Conservation (phyloP, 1,140 invertebrate species). For the Drosophila sulfurigaster region DNA sequence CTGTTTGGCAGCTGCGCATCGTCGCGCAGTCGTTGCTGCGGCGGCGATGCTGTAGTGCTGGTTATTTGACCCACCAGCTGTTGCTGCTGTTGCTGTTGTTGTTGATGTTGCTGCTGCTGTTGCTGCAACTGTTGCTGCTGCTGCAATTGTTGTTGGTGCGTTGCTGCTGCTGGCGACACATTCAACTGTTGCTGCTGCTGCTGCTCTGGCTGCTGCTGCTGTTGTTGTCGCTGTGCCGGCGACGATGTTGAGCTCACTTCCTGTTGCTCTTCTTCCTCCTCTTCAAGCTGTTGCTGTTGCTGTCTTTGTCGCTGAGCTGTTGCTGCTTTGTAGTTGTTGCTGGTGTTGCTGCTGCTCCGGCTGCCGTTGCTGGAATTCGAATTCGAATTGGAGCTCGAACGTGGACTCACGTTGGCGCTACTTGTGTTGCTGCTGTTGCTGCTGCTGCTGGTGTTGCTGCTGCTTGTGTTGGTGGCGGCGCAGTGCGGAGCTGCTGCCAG, state of each 20-base stretch:
- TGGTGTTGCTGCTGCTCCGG: slow-evolving; percentile 33
- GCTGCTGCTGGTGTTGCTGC: slow-evolving; percentile 31
- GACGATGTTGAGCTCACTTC: slow-evolving; percentile 72
- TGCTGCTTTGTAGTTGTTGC: slow-evolving; percentile 31
- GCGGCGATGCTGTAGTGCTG: slow-evolving; percentile 77
- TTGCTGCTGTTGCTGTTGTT: slow-evolving; percentile 35
- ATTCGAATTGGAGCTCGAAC: slow-evolving; percentile 44
- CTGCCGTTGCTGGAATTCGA: slow-evolving; percentile 31
- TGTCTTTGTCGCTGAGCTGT: slow-evolving; percentile 26
- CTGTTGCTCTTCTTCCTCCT: slow-evolving; percentile 61
- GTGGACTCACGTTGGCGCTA: slow-evolving; percentile 46
- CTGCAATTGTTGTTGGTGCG: slow-evolving; percentile 32
- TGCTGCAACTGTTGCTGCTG: slow-evolving; percentile 41
- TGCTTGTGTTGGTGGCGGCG: slow-evolving; percentile 29
- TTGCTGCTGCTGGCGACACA: slow-evolving; percentile 53
- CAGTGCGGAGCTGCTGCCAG: slow-evolving; percentile 50
- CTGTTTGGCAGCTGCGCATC: slow-evolving; percentile 53
- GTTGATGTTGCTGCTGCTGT: slow-evolving; percentile 36
- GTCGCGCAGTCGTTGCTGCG: slow-evolving; percentile 59
- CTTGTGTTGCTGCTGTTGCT: slow-evolving; percentile 7
- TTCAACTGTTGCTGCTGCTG: slow-evolving; percentile 57
- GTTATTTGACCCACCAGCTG: slow-evolving; percentile 67
- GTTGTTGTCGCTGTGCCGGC: slow-evolving; percentile 58
- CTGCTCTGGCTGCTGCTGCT: slow-evolving; percentile 39
- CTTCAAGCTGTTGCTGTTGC: slow-evolving; percentile 22